Percentiles rank a stretch among this genome's conserved stretches.
Conservation (phyloP, 2,113 vertebrate genomes). For the Notothenia coriiceps region DNA sequence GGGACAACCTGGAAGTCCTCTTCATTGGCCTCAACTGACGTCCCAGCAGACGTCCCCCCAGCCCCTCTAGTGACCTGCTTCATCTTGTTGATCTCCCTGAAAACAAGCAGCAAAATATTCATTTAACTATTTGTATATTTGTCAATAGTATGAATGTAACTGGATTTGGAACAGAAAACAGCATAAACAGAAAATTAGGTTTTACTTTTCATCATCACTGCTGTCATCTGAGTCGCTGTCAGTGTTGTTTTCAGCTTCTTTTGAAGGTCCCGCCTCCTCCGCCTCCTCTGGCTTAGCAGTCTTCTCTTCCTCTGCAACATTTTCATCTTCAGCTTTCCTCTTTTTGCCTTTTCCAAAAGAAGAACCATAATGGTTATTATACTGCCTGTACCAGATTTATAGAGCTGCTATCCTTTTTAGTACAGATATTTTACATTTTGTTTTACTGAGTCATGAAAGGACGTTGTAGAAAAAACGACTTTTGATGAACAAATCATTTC, state of each 20-base stretch:
- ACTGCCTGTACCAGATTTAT: neutral
- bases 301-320: slow-evolving; percentile 24
- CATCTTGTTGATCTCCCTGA: slow-evolving; percentile 79
- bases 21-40: slow-evolving; percentile 22
- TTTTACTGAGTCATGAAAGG: neutral
- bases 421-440: neutral
- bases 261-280: slow-evolving; percentile 63
- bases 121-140: neutral
- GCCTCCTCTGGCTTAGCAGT: slow-evolving; percentile 14
- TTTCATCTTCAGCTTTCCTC: slow-evolving; percentile 62
- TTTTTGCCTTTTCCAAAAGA: slow-evolving; percentile 72
- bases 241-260: slow-evolving; percentile 59
- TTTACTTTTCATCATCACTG: slow-evolving; percentile 89
- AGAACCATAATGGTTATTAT: neutral
- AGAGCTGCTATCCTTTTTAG: neutral
- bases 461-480: neutral
- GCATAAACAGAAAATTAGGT: neutral
- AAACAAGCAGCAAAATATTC: neutral
- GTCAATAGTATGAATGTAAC: neutral
- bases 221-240: slow-evolving; percentile 84
- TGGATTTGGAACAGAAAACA: neutral
- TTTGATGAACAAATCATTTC: neutral
- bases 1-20: slow-evolving; percentile 91
- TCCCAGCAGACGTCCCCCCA: slow-evolving; percentile 28
- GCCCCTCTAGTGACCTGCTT: slow-evolving; percentile 39